Evolutionary conservation across 1,140 invertebrate species (phyloP), one percentile per base, ranked within the genome.

Genomic region (Apis cerana): DNA sequence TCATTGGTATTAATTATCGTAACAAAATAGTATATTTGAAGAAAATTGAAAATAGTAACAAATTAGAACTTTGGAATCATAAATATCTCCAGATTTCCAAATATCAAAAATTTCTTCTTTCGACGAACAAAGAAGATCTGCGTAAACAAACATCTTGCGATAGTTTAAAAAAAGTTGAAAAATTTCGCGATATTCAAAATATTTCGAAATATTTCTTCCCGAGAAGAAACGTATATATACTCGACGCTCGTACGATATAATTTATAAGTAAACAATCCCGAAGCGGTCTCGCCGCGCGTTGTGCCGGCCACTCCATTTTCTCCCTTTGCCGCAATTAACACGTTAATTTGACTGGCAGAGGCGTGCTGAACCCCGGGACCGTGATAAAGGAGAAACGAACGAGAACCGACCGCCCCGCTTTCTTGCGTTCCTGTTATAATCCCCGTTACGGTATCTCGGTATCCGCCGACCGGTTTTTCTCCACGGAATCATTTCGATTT

Each of bases 291-390:
- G 70, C 48, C 56, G 78, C 19, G 27, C 21, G 78, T 62, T 43
- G 43, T 10, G 43, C 10, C 48, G 54, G 56, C 71, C 64, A 48
- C 54, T 82, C 43, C 23, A n/a, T 82, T 82, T 59, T 82, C 80
- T 82, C 80, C 72, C 54, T 76, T 76, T 75, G 56, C 80, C 74
- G 72, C 72, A 76, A 82, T 82, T 82, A 82, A 82, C 72, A 76
- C 80, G 80, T 82, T 82, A 82, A 82, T 82, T 82, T 82, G 80
- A 82, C 80, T 82, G 74, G 80, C 64, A 61, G 64, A 82, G 80
- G 80, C 80, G 80, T 82, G 80, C 74, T 68, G 80, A 68, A 76
- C 52, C 33, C 64, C 27, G 13, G 74, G 56, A 8, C 43, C 72
- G 72, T 76, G 80, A 82, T 82, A 82, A 82, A 82, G 80, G 80